Conservation (phyloP, 2,113 vertebrate genomes). For the Rhabdornis inornatus region DNA sequence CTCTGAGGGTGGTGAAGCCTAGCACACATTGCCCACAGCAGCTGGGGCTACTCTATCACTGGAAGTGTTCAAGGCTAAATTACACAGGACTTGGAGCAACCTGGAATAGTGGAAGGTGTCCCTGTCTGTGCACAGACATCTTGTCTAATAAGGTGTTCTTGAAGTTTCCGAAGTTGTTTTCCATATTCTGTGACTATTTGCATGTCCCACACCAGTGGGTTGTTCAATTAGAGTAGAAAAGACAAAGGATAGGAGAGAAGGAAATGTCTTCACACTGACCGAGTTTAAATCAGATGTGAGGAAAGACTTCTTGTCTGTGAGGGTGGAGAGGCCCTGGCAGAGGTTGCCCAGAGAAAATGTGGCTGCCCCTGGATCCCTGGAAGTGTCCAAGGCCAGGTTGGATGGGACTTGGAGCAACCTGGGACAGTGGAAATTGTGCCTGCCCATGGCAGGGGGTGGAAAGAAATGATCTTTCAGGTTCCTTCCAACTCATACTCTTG, state of each 20-base stretch:
- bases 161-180: background rate
- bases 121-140: background rate
- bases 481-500: too few relatives aligned
- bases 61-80: background rate
- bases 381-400: too few relatives aligned
- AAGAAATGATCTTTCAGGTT: too few relatives aligned
- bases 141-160: background rate
- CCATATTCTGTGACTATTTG: too few relatives aligned
- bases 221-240: background rate
- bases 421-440: too few relatives aligned
- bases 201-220: background rate
- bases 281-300: too few relatives aligned
- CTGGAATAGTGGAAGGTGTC: background rate
- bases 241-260: background rate
- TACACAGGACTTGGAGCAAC: fast-evolving
- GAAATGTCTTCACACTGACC: background rate
- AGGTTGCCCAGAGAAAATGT: too few relatives aligned
- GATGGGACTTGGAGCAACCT: too few relatives aligned
- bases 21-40: fast-evolving
- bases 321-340: too few relatives aligned
- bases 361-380: too few relatives aligned
- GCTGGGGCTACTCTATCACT: background rate
- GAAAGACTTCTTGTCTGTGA: too few relatives aligned
- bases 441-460: background rate
- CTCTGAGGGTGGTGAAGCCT: fast-evolving